Percentiles rank a stretch among this genome's conserved stretches.
These are phyloP conservation scores for Drosophila cardini DNA, from an alignment of 1,140 invertebrate genomes.

Conservation along the genomic window DNA sequence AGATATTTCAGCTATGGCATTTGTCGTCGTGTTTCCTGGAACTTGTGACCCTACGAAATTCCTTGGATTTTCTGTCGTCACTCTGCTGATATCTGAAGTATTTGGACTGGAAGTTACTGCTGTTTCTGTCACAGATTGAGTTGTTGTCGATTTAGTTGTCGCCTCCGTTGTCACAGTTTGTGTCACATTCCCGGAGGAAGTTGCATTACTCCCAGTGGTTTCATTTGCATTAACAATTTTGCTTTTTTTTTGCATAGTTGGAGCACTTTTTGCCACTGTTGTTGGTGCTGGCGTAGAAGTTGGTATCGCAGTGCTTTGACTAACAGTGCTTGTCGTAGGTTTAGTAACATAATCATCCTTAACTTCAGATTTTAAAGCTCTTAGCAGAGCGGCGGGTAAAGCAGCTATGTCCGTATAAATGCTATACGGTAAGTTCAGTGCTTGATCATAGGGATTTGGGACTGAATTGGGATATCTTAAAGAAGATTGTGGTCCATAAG, in stretches of 20 bases:
- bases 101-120: too few species aligned
- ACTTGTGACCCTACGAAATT: too few species aligned
- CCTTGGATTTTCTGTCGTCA: too few species aligned
- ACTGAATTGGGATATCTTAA: not conserved
- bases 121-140: not conserved
- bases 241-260: not conserved
- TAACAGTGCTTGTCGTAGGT: not conserved
- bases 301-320: not conserved
- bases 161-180: not conserved
- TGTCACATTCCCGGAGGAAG: not conserved
- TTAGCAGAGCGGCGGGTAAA: slow-evolving; percentile 19
- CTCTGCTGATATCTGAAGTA: too few species aligned
- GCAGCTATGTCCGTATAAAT: slow-evolving; percentile 9
- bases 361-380: not conserved
- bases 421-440: slow-evolving; percentile 6
- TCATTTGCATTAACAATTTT: not conserved
- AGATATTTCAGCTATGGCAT: too few species aligned
- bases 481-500: not conserved
- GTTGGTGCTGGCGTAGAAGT: not conserved
- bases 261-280: not conserved
- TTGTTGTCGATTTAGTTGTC: not conserved
- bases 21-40: too few species aligned
- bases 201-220: not conserved
- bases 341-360: not conserved
- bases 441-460: not conserved